Conservation (phyloP, 2,113 vertebrate genomes). For the Mesembrinibis cayennensis region DNA sequence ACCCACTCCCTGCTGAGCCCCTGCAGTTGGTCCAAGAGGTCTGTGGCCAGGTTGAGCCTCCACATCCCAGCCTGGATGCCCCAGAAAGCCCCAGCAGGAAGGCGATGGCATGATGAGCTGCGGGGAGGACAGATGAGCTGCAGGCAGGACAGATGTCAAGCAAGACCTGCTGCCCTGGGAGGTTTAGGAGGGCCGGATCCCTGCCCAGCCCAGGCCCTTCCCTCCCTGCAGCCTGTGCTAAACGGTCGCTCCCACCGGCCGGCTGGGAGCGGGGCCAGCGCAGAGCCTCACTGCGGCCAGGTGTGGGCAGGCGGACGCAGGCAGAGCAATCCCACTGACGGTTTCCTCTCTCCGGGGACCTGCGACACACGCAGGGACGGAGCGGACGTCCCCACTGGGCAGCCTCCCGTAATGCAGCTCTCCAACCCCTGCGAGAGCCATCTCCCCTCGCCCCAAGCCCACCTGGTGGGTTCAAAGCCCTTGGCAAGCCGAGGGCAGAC, state of each 20-base stretch:
- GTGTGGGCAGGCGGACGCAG: background rate
- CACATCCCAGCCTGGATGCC: background rate
- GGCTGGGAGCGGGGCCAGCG: background rate
- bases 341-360: background rate
- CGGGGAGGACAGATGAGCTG: background rate
- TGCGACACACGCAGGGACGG: background rate
- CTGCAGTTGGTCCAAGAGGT: fast-evolving
- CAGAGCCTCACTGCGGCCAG: fast-evolving
- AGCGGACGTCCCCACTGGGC: background rate
- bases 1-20: background rate
- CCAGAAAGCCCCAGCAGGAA: background rate
- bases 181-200: background rate
- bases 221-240: background rate
- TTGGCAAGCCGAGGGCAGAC: background rate
- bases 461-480: fast-evolving
- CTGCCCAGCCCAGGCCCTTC: background rate
- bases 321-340: background rate
- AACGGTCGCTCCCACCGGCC: fast-evolving
- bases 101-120: background rate
- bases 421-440: background rate
- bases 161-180: fast-evolving
- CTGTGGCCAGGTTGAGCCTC: background rate
- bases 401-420: background rate
- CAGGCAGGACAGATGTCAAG: background rate
- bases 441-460: fast-evolving